Conservation (phyloP, 1,140 invertebrate genomes). For the Pomacea maculata region DNA sequence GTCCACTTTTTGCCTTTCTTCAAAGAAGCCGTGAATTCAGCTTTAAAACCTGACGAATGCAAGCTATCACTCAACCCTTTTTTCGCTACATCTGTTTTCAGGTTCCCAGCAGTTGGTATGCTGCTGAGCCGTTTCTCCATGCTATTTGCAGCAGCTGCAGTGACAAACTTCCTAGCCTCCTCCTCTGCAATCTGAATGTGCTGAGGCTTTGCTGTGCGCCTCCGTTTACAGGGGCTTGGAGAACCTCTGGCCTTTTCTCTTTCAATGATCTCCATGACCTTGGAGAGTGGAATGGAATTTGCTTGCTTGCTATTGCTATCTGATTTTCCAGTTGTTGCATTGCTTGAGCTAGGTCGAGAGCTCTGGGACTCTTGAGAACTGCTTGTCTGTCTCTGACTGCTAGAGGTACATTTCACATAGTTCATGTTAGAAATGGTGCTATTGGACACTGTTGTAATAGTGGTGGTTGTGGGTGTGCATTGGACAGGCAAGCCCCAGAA, state of each 20-base stretch:
- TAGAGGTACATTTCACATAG: not conserved
- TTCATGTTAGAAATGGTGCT: not conserved
- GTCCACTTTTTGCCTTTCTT: too few relatives aligned
- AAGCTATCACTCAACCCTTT: too few relatives aligned
- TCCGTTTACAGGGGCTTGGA: conserved; percentile 13
- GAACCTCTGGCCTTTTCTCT: conserved; percentile 18
- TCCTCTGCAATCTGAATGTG: conserved; percentile 20
- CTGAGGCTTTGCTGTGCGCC: conserved; percentile 18
- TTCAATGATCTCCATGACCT: conserved; percentile 21
- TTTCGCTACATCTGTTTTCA: too few relatives aligned
- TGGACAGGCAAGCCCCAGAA: not conserved
- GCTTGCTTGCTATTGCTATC: conserved; percentile 7
- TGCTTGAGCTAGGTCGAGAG: conserved; percentile 11
- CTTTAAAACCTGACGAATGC: too few relatives aligned
- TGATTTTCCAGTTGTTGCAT: conserved; percentile 2
- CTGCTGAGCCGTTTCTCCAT: too few relatives aligned
- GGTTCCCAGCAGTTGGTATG: too few relatives aligned
- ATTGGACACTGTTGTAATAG: not conserved
- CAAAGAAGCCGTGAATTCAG: too few relatives aligned
- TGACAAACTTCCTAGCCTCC: conserved; percentile 18
- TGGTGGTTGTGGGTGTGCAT: not conserved
- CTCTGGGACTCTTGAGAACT: not conserved
- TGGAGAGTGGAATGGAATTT: conserved; percentile 13
- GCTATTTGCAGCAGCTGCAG: not conserved
- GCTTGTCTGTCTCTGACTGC: conserved; percentile 2